Evolutionary conservation across 2,113 vertebrate genomes (phyloP).

Genomic region (Poecilia latipinna): DNA sequence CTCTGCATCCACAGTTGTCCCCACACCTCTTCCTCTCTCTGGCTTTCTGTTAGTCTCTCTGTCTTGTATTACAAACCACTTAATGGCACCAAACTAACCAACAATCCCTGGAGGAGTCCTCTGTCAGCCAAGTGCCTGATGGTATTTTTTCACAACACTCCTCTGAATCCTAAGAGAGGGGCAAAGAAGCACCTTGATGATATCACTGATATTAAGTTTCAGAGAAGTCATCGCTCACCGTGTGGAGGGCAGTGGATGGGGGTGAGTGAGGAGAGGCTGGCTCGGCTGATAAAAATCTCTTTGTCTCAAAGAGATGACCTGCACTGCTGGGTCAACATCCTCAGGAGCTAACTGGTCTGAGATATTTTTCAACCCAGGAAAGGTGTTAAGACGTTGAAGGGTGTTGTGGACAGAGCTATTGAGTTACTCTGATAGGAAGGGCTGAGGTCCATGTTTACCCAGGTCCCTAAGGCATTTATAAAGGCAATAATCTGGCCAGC

Average conservation of each 20-base stretch:
- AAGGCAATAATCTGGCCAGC: slow-evolving; percentile 46
- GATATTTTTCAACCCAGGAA: slow-evolving; percentile 70
- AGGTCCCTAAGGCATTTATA: slow-evolving; percentile 56
- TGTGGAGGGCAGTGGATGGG: slow-evolving; percentile 43
- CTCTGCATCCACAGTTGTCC: slow-evolving; percentile 61
- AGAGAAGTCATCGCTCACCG: slow-evolving; percentile 70
- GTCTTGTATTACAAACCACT: slow-evolving; percentile 70
- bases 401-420: slow-evolving; percentile 62
- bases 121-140: slow-evolving; percentile 54
- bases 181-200: slow-evolving; percentile 75
- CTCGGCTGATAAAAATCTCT: slow-evolving; percentile 76
- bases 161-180: slow-evolving; percentile 50
- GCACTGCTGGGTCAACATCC: slow-evolving; percentile 74
- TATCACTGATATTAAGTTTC: slow-evolving; percentile 81
- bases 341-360: slow-evolving; percentile 62
- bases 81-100: slow-evolving; percentile 73
- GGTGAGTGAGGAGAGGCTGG: slow-evolving; percentile 37
- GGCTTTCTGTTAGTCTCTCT: slow-evolving; percentile 17
- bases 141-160: slow-evolving; percentile 65
- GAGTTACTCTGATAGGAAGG: slow-evolving; percentile 63
- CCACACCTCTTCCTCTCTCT: slow-evolving; percentile 7
- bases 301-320: slow-evolving; percentile 78
- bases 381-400: slow-evolving; percentile 76
- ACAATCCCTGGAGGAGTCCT: slow-evolving; percentile 53
- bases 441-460: slow-evolving; percentile 56